Base-by-base conservation (phyloP, 1,140 invertebrate genomes). In the Aradophagus sp. region DNA sequence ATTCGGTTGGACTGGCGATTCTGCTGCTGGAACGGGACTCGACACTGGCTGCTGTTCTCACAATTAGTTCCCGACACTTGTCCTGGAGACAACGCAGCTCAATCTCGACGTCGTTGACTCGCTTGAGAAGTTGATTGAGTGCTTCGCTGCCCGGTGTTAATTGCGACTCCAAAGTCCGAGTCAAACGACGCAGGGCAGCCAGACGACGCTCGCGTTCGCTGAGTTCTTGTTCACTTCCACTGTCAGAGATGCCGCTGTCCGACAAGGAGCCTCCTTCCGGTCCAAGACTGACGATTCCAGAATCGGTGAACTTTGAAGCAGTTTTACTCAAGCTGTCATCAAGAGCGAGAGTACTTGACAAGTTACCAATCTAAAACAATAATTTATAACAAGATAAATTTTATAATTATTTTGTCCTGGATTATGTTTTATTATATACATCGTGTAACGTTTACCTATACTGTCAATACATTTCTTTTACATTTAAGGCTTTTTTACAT, bases 161-260 rank as follows among this genome's bases (percentile, higher is more conserved):
- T 1, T 90, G 88, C 6, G 86, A 84, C 75, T 92, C 91, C 69
- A 94, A 81, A 62, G 89, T 89, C 41, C 89, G 87, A 0, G 90
- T 91, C 31, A 93, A 78, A 31, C 89, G 86, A 31, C 90, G 86
- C 1, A 95, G 86, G 2, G 88, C 88, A 0, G 89, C 87, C 27
- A 95, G 79, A 6, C 92, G 87, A 26, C 89, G 86, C 75, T 94
- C 92, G 16, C 92, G 87, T 79, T 93, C 89, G 31, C 89, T 90
- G 14, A 92, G 72, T 41, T 92, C 91, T 44, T 91, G 90, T 48
- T 93, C 91, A 13, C 91, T 93, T 16, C 91, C 91, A 65, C 91
- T 91, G 77, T 93, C 92, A 0, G 91, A 93, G 39, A 93, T 92
- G 14, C 92, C 91, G 23, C 90, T 91, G 78, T 93, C 92, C 6